Base-by-base conservation (phyloP, 2,888 invertebrate species). In the Tribolium freemani region DNA sequence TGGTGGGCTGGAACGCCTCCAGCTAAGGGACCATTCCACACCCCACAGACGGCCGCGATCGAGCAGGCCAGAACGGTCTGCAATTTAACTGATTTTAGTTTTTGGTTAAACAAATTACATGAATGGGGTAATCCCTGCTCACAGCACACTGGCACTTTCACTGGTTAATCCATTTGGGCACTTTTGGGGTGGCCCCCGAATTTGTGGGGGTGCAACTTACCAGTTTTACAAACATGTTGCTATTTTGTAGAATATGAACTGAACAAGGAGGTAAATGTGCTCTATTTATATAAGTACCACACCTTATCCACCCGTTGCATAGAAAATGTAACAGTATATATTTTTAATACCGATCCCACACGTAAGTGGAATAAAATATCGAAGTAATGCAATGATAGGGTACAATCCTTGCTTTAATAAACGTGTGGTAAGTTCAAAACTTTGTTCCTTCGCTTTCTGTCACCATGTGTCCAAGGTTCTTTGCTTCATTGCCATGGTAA, bases 401-500 rank as follows among this genome's bases (percentile, higher is more conserved):
- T 75, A 76, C 74, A 68, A 77, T 74, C 76, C 72, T 74, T 70
- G 74, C 58, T 8, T 20, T 63, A 63, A 63, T 63, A 26, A 63
- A 31, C 63, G 66, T 61, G 48, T 67, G 64, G 71, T 64, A 57
- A 51, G 74, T 74, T 72, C 78, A 70, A 76, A 76, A 78, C 75
- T 78, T 71, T 78, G 77, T 78, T 77, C 76, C 71, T 77, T 77
- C 75, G 74, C 79, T 79, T 81, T 83, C 83, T 84, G 84, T 85
- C 83, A 81, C 84, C 84, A 81, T 83, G 79, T 77, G 76, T 76
- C 82, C 85, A 86, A 85, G 86, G 85, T 83, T 83, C 69, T 72
- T 75, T 78, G 81, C 84, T 83, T 85, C 86, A 86, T 85, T 86
- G 85, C 84, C 85, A 86, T 82, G 85, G 84, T 82, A 83, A 84